Percentiles rank a stretch among this genome's conserved stretches.
Conservation (phyloP, 2,888 invertebrate genomes). For the Tetragnatha montana region DNA sequence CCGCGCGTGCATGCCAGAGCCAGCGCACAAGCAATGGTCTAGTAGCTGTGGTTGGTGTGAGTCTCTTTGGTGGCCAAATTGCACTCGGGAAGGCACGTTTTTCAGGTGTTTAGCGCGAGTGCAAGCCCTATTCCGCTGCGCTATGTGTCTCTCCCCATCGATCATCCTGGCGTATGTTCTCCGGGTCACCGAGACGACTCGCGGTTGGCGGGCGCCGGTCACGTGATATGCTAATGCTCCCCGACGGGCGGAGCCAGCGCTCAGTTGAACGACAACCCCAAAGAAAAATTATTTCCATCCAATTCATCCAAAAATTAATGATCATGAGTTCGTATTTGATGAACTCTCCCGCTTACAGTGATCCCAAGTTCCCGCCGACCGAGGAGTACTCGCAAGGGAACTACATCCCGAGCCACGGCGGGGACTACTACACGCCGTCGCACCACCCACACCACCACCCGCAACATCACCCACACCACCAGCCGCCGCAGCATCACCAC, state of each 20-base stretch:
- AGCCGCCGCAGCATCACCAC: conserved; percentile 56
- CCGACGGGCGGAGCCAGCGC: conserved; percentile 79
- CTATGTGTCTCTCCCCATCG: conserved; percentile 73
- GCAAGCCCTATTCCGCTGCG: conserved; percentile 68
- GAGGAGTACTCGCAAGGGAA: conserved; percentile 92
- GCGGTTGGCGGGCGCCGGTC: conserved; percentile 79
- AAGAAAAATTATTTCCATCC: conserved; percentile 77
- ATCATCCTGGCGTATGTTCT: conserved; percentile 75
- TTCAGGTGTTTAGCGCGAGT: conserved; percentile 64
- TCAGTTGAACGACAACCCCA: conserved; percentile 74
- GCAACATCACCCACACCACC: conserved; percentile 66
- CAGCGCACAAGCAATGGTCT: conserved; percentile 62
- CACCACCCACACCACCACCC: conserved; percentile 61
- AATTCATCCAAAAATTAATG: conserved; percentile 78
- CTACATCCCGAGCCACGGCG: conserved; percentile 80
- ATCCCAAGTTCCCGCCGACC: conserved; percentile 84
- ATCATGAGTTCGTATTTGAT: conserved; percentile 94
- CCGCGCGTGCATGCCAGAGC: conserved; percentile 31
- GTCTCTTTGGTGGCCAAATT: conserved; percentile 57
- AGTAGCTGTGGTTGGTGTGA: conserved; percentile 51
- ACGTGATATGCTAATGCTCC: conserved; percentile 82
- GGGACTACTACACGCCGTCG: conserved; percentile 72
- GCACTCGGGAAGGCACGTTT: conserved; percentile 53
- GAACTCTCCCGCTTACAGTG: conserved; percentile 73
- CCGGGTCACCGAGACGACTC: conserved; percentile 74